Evolutionary conservation across 2,888 invertebrate genomes (phyloP).

Genomic region (Tanaodytes sp.): DNA sequence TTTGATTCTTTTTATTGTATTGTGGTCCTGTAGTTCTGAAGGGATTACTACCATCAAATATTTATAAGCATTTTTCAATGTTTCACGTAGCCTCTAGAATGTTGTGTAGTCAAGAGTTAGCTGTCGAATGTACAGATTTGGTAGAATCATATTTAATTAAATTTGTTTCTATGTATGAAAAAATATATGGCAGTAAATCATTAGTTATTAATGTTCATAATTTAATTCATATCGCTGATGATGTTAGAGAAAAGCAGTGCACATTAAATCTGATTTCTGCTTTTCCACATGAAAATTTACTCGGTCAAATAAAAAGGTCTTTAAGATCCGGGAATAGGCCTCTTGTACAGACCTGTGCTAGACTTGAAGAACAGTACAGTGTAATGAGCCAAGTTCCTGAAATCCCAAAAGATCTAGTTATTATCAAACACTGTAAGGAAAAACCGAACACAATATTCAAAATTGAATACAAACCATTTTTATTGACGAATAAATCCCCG

Average conservation of each 20-base stretch:
- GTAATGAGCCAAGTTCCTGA: neutral
- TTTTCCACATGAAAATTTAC: no score
- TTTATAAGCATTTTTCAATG: neutral
- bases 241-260: no score
- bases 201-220: no score
- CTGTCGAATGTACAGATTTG: no score
- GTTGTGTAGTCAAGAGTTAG: neutral
- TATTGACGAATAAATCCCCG: neutral
- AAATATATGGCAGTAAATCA: no score
- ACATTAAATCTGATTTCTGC: no score
- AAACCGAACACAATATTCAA: no score
- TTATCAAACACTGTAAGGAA: no score
- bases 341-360: neutral
- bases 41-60: slow-evolving; percentile 7
- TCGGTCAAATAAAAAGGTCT: neutral
- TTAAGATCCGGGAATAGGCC: slow-evolving; percentile 4
- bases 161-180: no score
- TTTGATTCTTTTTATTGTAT: slow-evolving; percentile 27
- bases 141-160: no score
- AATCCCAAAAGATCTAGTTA: neutral
- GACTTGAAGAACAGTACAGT: neutral
- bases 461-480: slow-evolving; percentile 1
- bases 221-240: no score
- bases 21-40: slow-evolving; percentile 26
- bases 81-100: neutral